Evolutionary conservation across 2,888 invertebrate species (phyloP), one percentile per base, ranked within the genome.

Genomic region (Hyles lineata): DNA sequence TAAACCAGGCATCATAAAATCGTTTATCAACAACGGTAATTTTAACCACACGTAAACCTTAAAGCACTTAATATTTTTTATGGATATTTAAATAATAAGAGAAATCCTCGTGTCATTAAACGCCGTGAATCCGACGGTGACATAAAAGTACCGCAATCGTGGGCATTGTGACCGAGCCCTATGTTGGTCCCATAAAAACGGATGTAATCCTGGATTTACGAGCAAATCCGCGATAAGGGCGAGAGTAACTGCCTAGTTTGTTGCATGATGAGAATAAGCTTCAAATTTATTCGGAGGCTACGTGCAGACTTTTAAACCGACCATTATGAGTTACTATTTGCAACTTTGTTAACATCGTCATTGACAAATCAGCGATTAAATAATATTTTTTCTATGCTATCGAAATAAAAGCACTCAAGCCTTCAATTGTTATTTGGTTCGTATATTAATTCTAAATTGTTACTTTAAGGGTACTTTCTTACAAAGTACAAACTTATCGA

Each of bases 161-260:
- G 7, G 29, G 52, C 21, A 63, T 71, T 35, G 29, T 52, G 52
- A 21, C 29, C 17, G 62, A 21, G 71, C 52, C 62, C 62, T 63
- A 63, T 23, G 63, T 72, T 70, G 32, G 52, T 70, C 70, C 70
- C 71, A 71, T 63, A 72, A 73, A 74, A 74, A 74, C 73, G 61
- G 62, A 70, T 73, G 70, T 74, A 72, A 74, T 74, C 76, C 71
- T 70, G 69, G 74, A 74, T 76, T 76, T 76, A 74, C 74, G 76
- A 74, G 55, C 52, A 63, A 74, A 73, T 70, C 72, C 69, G 71
- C 67, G 74, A 76, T 76, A 76, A 76, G 71, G 32, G 63, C 63
- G 69, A 59, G 67, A 52, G 63, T 73, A 61, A 72, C 71, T 67
- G 21, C 55, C 61, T 60, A 70, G 67, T 73, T 74, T 76, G 76